Base-by-base conservation (phyloP, 2,797 vertebrate genomes). In the Squalus acanthias region DNA sequence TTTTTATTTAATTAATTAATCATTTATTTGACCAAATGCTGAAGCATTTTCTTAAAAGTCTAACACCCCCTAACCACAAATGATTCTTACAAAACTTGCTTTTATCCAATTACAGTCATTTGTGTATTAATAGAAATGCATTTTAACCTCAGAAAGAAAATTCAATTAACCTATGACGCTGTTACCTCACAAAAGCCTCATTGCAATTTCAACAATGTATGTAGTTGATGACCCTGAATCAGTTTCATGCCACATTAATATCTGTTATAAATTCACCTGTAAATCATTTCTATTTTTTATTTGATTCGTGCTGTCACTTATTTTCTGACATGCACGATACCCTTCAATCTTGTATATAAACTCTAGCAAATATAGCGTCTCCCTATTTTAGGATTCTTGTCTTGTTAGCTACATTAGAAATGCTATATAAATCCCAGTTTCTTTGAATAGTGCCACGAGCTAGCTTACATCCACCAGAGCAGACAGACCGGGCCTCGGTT, bases 71-170 rank as follows among this genome's bases (percentile, higher is more conserved):
- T 94, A 39, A 69, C n/a, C n/a, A 46, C 65, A 46, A 94, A 46
- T 10, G 15, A 69, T 69, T 39, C 67, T 89, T 91, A 70, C 72
- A 29, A 13, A 72, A 1, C 29, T 65, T 72, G 24, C 39, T 69
- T 72, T 63, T 22, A 69, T 95, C 89, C 9, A 60, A n/a, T 92
- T 92, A 6, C 22, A 69, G 92, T 69, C 10, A 94, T 46, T 92
- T 94, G 65, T 69, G n/a, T 94, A 94, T 94, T 67, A 94, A 94
- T 94, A 94, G 92, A 67, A 46, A 69, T 69, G 39, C 65, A 95
- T 95, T 46, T 53, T 72, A 95, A 70, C 67, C n/a, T 50, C 93
- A 72, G 93, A 72, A 95, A 72, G 93, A 70, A 95, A 50, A 72
- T 95, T 39, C 65, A 95, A 95, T 95, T 95, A 95, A 95, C 93